Evolutionary conservation across 2,888 invertebrate genomes (phyloP), one percentile per base, ranked within the genome.

Genomic region (Euphydryas editha): DNA sequence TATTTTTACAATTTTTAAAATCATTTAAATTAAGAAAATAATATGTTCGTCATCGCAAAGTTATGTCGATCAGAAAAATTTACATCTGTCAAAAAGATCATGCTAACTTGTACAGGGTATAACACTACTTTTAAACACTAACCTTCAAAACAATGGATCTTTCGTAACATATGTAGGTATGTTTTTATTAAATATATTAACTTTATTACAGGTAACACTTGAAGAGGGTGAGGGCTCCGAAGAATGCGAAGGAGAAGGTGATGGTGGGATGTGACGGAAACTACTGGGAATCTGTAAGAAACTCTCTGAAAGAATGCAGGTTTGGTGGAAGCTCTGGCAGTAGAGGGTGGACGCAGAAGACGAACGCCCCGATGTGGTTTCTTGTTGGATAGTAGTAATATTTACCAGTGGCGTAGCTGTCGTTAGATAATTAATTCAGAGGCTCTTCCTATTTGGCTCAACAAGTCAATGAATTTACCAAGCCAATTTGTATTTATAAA

Each of bases 191-290:
- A 44, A 2, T 6, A 2, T 44, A n/a, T 15, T n/a, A 44, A 44
- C n/a, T 44, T 44, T 44, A 5, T 44, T 44, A 6, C 7, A 96
- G 95, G 96, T 98, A 79, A 98, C 98, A 71, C 94, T 98, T 82
- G 98, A 98, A 88, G 97, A 97, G 86, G 97, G 97, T 72, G 96
- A 96, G 77, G 95, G 95, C 76, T 95, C 95, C 63, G 94, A 93
- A 80, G 94, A 94, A 69, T 93, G 93, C 82, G 92, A 93, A 71
- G 93, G 88, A 15, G 92, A 92, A 70, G 93, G 89, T 60, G 94
- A 92, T 74, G 91, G 92, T 94, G 97, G 97, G 89, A 97, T 97
- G 96, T 97, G 97, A 97, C 97, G 97, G 96, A 97, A 96, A 96
- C 95, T 97, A 94, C 94, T 96, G 91, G 96, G 96, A 94, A 95